A percentile compares a stretch with the other conserved stretches of the same genome.
phyloP scores from a whole-genome alignment of 2,888 invertebrate species.

The Frankliniella fusca region DNA sequence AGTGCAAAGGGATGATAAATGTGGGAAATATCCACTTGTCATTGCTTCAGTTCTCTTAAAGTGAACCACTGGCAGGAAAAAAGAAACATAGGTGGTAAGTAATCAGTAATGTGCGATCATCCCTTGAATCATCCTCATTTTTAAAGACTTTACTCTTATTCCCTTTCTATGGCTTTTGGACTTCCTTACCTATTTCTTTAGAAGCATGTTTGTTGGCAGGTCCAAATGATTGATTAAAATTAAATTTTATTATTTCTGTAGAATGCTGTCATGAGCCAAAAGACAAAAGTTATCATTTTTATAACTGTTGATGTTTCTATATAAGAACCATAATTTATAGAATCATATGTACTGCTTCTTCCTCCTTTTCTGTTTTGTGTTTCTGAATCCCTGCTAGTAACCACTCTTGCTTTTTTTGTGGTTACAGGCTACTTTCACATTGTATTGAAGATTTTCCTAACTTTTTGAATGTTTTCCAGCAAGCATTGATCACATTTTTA shows the following conservation, averaged over 20 bases:
- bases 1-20: not conserved
- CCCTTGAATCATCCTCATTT: no score
- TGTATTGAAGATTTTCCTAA: no score
- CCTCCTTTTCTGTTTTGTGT: not conserved
- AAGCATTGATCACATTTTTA: not conserved
- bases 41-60: not conserved
- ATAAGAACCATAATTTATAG: not conserved
- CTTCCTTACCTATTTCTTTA: not conserved
- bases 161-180: not conserved
- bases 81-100: not conserved
- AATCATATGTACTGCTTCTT: not conserved
- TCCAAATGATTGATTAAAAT: not conserved
- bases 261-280: not conserved
- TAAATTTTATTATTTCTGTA: not conserved
- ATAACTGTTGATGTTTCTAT: not conserved
- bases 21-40: not conserved
- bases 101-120: not conserved
- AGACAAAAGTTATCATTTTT: not conserved
- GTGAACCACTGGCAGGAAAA: not conserved
- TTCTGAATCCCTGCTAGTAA: not conserved
- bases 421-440: no score
- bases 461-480: not conserved
- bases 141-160: not conserved
- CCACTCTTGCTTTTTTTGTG: not conserved
- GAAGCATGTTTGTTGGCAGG: not conserved